Evolutionary conservation across 2,888 invertebrate species (phyloP).

Genomic region (Oligia fasciuncula): DNA sequence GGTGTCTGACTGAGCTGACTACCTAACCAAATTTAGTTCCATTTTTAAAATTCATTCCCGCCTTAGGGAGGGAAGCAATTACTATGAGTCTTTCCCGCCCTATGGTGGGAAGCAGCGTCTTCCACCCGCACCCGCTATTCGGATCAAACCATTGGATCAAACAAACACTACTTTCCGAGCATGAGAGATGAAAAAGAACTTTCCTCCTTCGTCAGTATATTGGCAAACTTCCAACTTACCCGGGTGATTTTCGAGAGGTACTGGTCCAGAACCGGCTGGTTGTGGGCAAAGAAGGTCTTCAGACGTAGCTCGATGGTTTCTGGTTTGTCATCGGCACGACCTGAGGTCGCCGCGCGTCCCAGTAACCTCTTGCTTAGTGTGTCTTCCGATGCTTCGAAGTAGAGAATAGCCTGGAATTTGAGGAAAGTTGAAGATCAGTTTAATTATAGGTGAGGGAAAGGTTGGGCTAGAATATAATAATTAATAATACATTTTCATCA

Average conservation of each 20-base stretch:
- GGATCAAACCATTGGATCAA: no score
- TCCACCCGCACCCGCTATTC: no score
- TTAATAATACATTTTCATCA: background rate
- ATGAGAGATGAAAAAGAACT: background rate
- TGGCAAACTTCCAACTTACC: slow-evolving; percentile 84
- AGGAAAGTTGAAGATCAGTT: background rate
- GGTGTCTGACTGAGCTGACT: no score
- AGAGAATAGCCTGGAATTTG: slow-evolving; percentile 62
- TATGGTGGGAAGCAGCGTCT: no score
- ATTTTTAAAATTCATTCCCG: no score
- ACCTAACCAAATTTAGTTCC: no score
- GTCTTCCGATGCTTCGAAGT: slow-evolving; percentile 91
- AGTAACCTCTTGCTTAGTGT: slow-evolving; percentile 93
- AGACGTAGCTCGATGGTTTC: slow-evolving; percentile 97
- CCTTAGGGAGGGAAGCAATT: no score
- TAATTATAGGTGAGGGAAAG: background rate
- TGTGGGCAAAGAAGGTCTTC: slow-evolving; percentile 95
- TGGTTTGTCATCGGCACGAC: slow-evolving; percentile 97
- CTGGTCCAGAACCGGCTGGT: slow-evolving; percentile 94
- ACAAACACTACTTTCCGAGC: no score
- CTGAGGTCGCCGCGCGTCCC: slow-evolving; percentile 94
- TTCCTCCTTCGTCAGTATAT: no score
- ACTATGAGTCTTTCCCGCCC: no score
- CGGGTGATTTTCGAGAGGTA: slow-evolving; percentile 93
- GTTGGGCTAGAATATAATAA: background rate